These are phyloP conservation scores for Lutjanus argentimaculatus DNA, from an alignment of 2,797 vertebrate species.

Conservation along the genomic window DNA sequence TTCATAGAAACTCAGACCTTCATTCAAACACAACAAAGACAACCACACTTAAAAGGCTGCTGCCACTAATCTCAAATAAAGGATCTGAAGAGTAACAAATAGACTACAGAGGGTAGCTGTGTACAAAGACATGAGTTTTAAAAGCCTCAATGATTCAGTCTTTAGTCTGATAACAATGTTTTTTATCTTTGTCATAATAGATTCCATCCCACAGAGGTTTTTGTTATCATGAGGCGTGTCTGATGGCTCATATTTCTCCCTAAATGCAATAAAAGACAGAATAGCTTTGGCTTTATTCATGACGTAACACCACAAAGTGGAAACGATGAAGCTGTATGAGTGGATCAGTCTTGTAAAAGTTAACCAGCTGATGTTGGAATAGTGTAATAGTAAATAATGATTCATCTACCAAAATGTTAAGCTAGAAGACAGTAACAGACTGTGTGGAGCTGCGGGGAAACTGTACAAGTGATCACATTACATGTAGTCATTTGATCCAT, in stretches of 20 bases:
- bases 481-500: too few species aligned
- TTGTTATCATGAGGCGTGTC: neutral
- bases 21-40: conserved; percentile 24
- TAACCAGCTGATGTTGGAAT: neutral
- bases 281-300: neutral
- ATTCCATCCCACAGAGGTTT: conserved; percentile 1
- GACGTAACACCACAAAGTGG: neutral
- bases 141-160: neutral
- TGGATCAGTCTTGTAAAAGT: neutral
- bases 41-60: conserved; percentile 16
- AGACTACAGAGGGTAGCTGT: neutral
- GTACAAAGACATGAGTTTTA: conserved; percentile 17
- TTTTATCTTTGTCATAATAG: neutral
- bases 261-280: neutral
- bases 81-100: conserved; percentile 10
- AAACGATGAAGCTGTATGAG: neutral
- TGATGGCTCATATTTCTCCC: conserved; percentile 3
- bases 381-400: too few species aligned
- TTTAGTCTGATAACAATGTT: neutral
- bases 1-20: conserved; percentile 36
- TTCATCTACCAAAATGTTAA: too few species aligned
- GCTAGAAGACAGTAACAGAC: too few species aligned
- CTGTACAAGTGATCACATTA: too few species aligned
- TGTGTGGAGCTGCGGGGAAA: too few species aligned
- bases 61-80: neutral